Percentiles rank a stretch among this genome's conserved stretches.
These are phyloP conservation scores for Sturmia bella DNA, from an alignment of 2,888 invertebrate species.

Conservation along the genomic window DNA sequence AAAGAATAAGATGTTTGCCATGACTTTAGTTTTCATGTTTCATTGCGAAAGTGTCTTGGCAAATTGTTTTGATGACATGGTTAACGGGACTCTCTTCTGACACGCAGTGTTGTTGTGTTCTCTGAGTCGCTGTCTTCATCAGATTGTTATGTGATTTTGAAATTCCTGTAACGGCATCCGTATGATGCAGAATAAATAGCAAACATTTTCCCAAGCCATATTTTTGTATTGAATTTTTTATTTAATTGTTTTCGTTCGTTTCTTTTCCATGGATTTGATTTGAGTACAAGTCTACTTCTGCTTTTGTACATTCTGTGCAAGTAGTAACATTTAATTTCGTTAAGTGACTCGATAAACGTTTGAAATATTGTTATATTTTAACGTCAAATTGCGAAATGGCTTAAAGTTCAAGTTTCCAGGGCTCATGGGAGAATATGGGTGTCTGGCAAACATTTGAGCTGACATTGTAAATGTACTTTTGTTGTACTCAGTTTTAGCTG, in stretches of 20 bases:
- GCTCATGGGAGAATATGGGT: background rate
- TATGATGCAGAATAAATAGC: conserved; percentile 15
- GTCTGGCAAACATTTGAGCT: too few relatives aligned
- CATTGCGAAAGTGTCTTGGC: background rate
- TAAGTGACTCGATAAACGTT: conserved; percentile 57
- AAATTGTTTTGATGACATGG: background rate
- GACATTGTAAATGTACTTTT: too few relatives aligned
- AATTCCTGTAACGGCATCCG: conserved; percentile 15
- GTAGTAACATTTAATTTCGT: conserved; percentile 60
- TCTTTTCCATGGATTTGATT: conserved; percentile 3
- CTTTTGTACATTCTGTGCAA: conserved; percentile 10
- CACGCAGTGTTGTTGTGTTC: background rate
- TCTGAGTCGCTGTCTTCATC: background rate
- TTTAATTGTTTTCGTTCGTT: conserved; percentile 4
- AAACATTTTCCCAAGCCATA: conserved; percentile 31
- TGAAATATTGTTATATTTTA: conserved; percentile 50
- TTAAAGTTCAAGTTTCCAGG: background rate
- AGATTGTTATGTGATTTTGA: conserved; percentile 15
- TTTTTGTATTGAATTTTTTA: conserved; percentile 2
- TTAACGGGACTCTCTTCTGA: background rate
- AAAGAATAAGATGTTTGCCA: too few relatives aligned
- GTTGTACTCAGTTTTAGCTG: too few relatives aligned
- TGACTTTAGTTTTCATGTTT: too few relatives aligned
- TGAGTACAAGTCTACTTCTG: background rate
- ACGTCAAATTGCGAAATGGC: background rate